Base-by-base conservation (phyloP, 2,888 invertebrate genomes). In the Agriopis marginaria region DNA sequence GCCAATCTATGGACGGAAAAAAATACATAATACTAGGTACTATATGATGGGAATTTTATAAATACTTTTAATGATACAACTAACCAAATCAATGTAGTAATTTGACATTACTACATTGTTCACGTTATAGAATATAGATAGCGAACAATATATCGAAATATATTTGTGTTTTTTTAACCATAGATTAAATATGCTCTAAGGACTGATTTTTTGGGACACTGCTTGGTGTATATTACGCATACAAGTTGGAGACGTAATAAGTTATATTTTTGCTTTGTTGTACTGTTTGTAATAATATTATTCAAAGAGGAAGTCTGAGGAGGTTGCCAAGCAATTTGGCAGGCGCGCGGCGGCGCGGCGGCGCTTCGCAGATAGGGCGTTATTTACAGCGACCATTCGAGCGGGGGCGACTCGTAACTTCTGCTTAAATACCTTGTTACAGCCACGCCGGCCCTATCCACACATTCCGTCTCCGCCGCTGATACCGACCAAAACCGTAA, bases 301-400 rank as follows among this genome's bases (percentile, higher is more conserved):
- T 91, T 91, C 91, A 90, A 90, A 88, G 88, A 87, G 91, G 89
- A 89, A 90, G 89, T 89, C 89, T 89, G 88, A 90, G 88, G 83
- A 90, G 88, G 88, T 82, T 92, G 93, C 91, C 92, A 92, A 92
- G 92, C 88, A 90, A 91, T 93, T 92, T 91, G 92, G 92, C 93
- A 90, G 84, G 86, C 78, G 80, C 85, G 85, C 84, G 82, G 85
- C 84, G 82, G 85, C 85, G 58, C 85, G 58, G 85, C 63, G 85
- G 85, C 86, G 87, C 82, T 85, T 82, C 85, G 83, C 77, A 90
- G 90, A 91, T 91, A 91, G 82, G 84, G 82, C 84, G 87, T 91
- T 91, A 91, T 92, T 92, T 92, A 92, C 90, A 82, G 83, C 84
- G 83, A 87, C 89, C 82, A 87, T 89, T 89, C 87, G 86, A 82